Conservation (phyloP, 2,113 vertebrate genomes). For the Tapirus terrestris region DNA sequence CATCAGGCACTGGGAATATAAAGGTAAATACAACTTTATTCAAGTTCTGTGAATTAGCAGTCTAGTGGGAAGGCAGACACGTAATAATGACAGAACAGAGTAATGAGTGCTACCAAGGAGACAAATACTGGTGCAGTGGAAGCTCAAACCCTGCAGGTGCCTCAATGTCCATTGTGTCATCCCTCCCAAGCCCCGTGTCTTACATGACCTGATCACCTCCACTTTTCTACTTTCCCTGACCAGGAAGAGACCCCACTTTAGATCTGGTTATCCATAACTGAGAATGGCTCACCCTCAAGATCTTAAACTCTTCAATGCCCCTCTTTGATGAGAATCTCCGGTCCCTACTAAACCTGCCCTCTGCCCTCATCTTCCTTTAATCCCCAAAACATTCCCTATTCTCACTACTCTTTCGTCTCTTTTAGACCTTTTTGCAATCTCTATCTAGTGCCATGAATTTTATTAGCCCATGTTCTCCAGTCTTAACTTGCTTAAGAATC, state of each 20-base stretch:
- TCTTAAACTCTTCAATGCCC: not conserved
- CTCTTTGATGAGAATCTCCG: not conserved
- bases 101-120: not conserved
- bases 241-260: not conserved
- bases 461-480: not conserved
- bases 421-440: not conserved
- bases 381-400: not conserved
- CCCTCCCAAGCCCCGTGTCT: not conserved
- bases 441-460: not conserved
- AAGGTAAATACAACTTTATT: not conserved
- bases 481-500: not conserved
- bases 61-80: not conserved
- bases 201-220: not conserved
- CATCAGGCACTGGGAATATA: not conserved
- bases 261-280: not conserved
- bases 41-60: not conserved
- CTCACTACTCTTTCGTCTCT: not conserved
- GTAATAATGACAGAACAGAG: not conserved
- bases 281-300: not conserved
- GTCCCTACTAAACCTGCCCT: not conserved
- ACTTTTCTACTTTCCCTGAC: not conserved
- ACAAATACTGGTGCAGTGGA: too few species aligned
- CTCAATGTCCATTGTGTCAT: not conserved
- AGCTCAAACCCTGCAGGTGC: not conserved
- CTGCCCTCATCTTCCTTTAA: not conserved